Conservation (phyloP, 1,140 invertebrate species). For the Oncopeltus fasciatus region DNA sequence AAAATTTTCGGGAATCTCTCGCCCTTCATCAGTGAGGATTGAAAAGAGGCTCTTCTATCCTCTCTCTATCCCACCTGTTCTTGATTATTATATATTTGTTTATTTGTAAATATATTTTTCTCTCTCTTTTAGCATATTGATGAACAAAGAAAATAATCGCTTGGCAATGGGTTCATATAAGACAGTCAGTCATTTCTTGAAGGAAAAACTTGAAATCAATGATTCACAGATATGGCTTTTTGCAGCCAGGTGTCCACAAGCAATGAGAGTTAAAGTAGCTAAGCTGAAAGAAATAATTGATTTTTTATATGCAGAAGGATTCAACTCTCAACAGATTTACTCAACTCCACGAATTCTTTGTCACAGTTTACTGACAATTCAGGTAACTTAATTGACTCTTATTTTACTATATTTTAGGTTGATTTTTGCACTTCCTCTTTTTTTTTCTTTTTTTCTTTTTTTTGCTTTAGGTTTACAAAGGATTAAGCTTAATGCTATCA, state of each 20-base stretch:
- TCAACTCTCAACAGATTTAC: constrained; percentile 20
- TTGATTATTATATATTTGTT: not conserved
- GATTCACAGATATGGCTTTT: constrained; percentile 17
- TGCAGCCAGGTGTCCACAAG: constrained; percentile 18
- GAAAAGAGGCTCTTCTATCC: not conserved
- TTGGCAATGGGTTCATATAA: constrained; percentile 17
- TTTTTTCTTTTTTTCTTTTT: not conserved
- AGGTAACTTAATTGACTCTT: constrained; percentile 2
- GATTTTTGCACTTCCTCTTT: not conserved
- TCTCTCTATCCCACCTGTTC: not conserved
- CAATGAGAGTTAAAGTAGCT: constrained; percentile 19
- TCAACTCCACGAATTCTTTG: constrained; percentile 24
- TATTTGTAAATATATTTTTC: constrained; percentile 4
- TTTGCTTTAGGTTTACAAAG: not conserved
- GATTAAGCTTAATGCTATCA: not conserved
- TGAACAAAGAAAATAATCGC: constrained; percentile 16
- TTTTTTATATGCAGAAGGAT: constrained; percentile 25
- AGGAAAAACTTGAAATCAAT: constrained; percentile 16
- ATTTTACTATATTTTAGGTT: not conserved
- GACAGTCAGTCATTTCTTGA: constrained; percentile 17
- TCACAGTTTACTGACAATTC: constrained; percentile 24
- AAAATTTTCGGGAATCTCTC: too few species aligned
- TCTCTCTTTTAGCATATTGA: constrained; percentile 19
- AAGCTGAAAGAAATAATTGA: constrained; percentile 27
- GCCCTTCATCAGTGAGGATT: too few species aligned